Evolutionary conservation across 2,113 vertebrate species (phyloP).

Genomic region (Pollachius pollachius): DNA sequence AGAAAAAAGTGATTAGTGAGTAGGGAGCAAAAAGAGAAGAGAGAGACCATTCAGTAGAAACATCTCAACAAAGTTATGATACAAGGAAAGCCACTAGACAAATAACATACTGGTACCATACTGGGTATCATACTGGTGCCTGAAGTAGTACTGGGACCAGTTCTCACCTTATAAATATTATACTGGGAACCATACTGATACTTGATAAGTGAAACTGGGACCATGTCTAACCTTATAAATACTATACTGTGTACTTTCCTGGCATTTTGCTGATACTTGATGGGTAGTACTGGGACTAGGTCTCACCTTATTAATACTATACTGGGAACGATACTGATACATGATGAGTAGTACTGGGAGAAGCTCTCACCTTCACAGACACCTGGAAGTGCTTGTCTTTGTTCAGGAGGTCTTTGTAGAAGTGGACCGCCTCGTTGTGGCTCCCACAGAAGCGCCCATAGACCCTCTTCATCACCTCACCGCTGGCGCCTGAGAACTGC

Average conservation of each 20-base stretch:
- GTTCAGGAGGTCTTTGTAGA: slow-evolving; percentile 89
- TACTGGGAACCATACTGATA: no score
- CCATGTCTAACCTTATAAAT: neutral
- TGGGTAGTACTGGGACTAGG: neutral
- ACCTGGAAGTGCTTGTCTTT: slow-evolving; percentile 95
- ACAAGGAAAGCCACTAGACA: neutral
- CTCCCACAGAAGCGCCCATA: slow-evolving; percentile 94
- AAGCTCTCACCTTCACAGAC: slow-evolving; percentile 84
- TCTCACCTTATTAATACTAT: slow-evolving; percentile 72
- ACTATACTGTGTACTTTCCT: neutral
- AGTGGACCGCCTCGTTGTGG: slow-evolving; percentile 91
- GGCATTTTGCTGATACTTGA: neutral
- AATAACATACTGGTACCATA: no score
- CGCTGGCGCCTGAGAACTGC: slow-evolving; percentile 89
- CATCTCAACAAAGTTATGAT: neutral
- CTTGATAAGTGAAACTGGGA: no score
- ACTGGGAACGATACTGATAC: neutral
- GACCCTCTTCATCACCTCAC: slow-evolving; percentile 85
- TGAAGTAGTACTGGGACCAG: no score
- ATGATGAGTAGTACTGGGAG: neutral
- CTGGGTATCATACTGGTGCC: no score
- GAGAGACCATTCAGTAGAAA: slow-evolving; percentile 16
- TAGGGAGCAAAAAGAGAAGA: neutral
- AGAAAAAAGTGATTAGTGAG: no score
- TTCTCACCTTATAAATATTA: no score